Conservation (phyloP, 2,888 invertebrate species). For the Nemotelus pantherinus region DNA sequence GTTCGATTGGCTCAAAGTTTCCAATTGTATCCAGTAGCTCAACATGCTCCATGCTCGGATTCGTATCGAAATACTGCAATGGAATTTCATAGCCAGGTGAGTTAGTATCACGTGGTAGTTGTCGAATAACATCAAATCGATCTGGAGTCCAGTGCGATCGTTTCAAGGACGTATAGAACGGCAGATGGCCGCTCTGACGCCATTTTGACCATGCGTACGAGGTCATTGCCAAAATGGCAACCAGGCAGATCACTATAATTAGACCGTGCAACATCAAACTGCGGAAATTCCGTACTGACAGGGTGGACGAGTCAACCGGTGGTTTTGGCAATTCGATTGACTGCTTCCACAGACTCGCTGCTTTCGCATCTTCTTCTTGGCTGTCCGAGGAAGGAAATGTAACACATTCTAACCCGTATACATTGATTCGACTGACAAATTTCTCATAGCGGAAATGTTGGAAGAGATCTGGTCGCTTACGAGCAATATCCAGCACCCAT, state of each 20-base stretch:
- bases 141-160: slow-evolving; percentile 54
- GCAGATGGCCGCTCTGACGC: slow-evolving; percentile 60
- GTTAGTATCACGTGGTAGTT: slow-evolving; percentile 51
- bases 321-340: not conserved
- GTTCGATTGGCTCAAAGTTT: slow-evolving; percentile 13
- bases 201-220: slow-evolving; percentile 62
- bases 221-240: slow-evolving; percentile 57
- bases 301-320: not conserved
- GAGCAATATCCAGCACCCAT: slow-evolving; percentile 60
- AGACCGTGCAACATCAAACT: slow-evolving; percentile 15
- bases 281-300: not conserved
- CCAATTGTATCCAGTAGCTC: slow-evolving; percentile 26
- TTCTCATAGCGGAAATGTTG: slow-evolving; percentile 61
- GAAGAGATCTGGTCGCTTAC: slow-evolving; percentile 59
- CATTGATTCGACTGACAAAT: slow-evolving; percentile 62
- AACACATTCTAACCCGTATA: slow-evolving; percentile 61
- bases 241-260: slow-evolving; percentile 61
- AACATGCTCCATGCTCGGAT: slow-evolving; percentile 8
- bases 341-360: not conserved
- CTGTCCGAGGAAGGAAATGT: slow-evolving; percentile 54
- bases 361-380: not conserved
- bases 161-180: slow-evolving; percentile 57
- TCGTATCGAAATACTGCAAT: slow-evolving; percentile 26
- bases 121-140: slow-evolving; percentile 58
- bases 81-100: slow-evolving; percentile 51